Evolutionary conservation across 2,113 vertebrate genomes (phyloP).

Genomic region (Malurus melanocephalus): DNA sequence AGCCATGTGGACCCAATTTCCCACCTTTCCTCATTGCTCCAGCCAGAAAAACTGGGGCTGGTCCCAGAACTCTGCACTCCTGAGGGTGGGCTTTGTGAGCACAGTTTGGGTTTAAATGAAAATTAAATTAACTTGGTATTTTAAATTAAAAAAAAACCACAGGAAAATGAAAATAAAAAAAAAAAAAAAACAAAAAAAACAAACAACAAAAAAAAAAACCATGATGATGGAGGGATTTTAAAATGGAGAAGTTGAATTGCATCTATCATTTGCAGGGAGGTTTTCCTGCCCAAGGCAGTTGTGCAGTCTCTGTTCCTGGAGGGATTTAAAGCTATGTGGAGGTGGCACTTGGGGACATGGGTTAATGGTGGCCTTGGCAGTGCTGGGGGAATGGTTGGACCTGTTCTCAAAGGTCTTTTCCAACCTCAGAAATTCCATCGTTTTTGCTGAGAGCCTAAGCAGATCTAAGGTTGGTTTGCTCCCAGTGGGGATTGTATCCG

Average conservation of each 20-base stretch:
- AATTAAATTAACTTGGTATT: not conserved
- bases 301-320: not conserved
- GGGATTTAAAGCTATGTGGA: rapidly evolving
- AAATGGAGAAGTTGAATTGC: not conserved
- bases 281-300: not conserved
- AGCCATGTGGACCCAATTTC: not conserved
- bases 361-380: not conserved
- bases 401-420: not conserved
- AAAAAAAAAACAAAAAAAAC: too few species aligned
- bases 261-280: not conserved
- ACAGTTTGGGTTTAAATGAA: not conserved
- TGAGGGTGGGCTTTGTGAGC: not conserved
- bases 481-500: not conserved
- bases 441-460: not conserved
- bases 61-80: not conserved
- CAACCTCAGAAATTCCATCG: not conserved
- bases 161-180: not conserved
- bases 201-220: too few species aligned
- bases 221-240: not conserved
- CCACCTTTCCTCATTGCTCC: not conserved
- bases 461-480: not conserved
- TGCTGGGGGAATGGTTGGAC: not conserved
- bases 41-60: not conserved
- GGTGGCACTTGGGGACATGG: not conserved
- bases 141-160: not conserved